Conservation (phyloP, 2,797 vertebrate genomes). For the Dicrostonyx torquatus region DNA sequence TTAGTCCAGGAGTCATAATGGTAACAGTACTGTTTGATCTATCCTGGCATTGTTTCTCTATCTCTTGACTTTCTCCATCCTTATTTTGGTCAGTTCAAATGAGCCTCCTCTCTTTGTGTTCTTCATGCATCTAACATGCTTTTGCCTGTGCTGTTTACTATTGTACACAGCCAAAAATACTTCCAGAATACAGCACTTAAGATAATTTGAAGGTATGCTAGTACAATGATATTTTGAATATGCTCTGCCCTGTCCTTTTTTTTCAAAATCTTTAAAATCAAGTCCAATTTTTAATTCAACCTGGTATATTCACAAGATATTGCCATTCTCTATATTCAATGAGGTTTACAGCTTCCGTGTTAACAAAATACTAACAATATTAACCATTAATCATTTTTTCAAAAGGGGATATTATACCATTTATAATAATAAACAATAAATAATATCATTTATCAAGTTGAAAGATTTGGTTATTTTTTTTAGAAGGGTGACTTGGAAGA, state of each 20-base stretch:
- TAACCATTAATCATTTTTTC: constrained; percentile 3
- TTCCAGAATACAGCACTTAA: background rate
- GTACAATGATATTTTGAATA: constrained; percentile 18
- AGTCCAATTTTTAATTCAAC: constrained; percentile 44
- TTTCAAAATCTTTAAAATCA: constrained; percentile 15
- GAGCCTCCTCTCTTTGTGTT: background rate
- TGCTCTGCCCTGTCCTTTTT: background rate
- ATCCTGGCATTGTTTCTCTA: background rate
- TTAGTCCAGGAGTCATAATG: background rate
- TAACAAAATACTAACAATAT: background rate
- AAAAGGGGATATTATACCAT: constrained; percentile 43
- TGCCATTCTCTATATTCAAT: background rate
- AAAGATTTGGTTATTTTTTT: background rate
- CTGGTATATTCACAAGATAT: constrained; percentile 2
- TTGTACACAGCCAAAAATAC: background rate
- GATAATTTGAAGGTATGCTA: background rate
- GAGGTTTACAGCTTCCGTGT: background rate
- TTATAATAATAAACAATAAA: background rate
- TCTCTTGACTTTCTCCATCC: background rate
- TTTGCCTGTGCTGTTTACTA: background rate
- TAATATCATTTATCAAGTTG: background rate
- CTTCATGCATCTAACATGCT: background rate
- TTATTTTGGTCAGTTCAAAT: background rate
- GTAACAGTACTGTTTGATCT: background rate
- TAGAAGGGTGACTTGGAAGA: background rate